These are phyloP conservation scores for Aphrophora alni DNA, from an alignment of 2,888 invertebrate genomes.

Conservation along the genomic window DNA sequence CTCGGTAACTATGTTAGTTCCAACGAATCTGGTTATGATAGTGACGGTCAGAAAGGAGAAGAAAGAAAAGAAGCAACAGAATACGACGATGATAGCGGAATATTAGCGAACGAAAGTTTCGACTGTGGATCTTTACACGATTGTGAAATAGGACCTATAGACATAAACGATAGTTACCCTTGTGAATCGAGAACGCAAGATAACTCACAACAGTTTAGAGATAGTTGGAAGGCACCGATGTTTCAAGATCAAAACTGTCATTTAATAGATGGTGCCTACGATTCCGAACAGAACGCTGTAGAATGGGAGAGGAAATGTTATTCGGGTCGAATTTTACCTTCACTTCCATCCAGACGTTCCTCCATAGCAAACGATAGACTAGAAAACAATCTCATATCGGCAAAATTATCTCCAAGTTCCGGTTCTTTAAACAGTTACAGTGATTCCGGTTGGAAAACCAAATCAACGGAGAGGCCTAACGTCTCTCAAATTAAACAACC, in stretches of 20 bases:
- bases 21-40: conserved; percentile 84
- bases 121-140: conserved; percentile 44
- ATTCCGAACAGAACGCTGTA: conserved; percentile 24
- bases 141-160: conserved; percentile 8
- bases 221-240: conserved; percentile 16
- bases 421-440: conserved; percentile 16
- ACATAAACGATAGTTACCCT: not conserved
- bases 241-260: not conserved
- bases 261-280: not conserved
- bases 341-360: conserved; percentile 26
- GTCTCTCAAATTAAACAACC: conserved; percentile 3
- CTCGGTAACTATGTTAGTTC: conserved; percentile 74
- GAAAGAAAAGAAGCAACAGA: conserved; percentile 62
- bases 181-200: not conserved
- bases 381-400: conserved; percentile 17
- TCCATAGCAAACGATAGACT: conserved; percentile 21
- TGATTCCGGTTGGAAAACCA: not conserved
- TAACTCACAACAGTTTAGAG: conserved; percentile 6
- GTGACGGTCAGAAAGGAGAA: conserved; percentile 71
- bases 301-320: conserved; percentile 42
- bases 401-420: conserved; percentile 3
- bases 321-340: conserved; percentile 40
- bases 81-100: conserved; percentile 55
- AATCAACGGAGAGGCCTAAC: not conserved
- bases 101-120: conserved; percentile 51